Evolutionary conservation across 2,888 invertebrate genomes (phyloP).

Genomic region (Acanthosepion lycidas): DNA sequence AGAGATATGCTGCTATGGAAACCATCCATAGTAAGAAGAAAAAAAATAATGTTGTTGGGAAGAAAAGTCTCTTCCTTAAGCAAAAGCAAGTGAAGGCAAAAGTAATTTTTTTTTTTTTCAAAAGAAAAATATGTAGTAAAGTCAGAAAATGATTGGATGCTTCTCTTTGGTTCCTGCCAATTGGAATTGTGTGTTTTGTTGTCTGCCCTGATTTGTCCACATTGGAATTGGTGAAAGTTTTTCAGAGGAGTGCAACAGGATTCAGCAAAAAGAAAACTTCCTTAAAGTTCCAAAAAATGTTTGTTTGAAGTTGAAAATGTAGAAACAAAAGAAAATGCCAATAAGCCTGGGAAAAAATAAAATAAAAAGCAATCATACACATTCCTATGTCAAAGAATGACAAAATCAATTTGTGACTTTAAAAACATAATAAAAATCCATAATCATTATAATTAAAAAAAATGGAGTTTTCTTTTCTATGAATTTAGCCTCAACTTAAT

Average conservation of each 20-base stretch:
- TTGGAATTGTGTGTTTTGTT: not conserved
- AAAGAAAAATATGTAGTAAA: not conserved
- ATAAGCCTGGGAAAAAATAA: not conserved
- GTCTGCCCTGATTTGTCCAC: not conserved
- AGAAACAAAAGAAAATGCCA: not conserved
- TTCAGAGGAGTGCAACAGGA: not conserved
- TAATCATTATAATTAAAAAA: too few relatives aligned
- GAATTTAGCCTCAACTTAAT: too few relatives aligned
- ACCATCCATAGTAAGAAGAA: not conserved
- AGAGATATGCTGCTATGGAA: slow-evolving; percentile 6
- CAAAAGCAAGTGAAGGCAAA: not conserved
- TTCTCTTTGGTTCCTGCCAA: not conserved
- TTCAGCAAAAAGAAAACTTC: not conserved
- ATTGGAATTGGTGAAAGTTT: not conserved
- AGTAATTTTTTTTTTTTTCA: not conserved
- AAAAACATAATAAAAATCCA: not conserved
- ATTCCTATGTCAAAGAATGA: not conserved
- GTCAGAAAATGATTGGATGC: not conserved
- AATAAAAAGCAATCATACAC: not conserved
- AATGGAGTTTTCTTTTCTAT: too few relatives aligned
- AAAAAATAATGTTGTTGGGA: not conserved
- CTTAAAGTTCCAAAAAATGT: not conserved
- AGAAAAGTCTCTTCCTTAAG: not conserved
- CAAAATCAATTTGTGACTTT: not conserved
- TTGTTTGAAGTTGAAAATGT: not conserved